Conservation (phyloP, 2,113 vertebrate genomes). For the Salvelinus namaycush region DNA sequence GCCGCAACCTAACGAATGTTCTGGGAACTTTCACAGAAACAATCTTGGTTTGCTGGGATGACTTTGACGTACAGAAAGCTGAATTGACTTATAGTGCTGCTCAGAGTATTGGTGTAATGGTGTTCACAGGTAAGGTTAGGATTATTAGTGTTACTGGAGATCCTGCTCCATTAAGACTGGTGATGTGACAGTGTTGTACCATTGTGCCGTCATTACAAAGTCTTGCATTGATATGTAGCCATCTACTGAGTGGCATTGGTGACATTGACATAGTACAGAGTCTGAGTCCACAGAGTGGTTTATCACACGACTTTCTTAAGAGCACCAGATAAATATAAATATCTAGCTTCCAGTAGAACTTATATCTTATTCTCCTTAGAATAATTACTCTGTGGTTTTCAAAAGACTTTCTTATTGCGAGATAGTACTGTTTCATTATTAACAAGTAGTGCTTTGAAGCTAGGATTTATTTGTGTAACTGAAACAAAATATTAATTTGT, state of each 20-base stretch:
- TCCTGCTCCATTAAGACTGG: background rate
- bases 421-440: background rate
- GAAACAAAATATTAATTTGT: background rate
- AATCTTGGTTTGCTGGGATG: no score
- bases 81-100: background rate
- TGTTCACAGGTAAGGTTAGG: background rate
- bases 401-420: background rate
- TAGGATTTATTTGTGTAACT: background rate
- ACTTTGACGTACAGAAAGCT: background rate
- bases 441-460: background rate
- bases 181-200: no score
- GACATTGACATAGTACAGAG: no score
- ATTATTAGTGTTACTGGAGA: background rate
- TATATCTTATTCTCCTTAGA: background rate
- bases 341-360: background rate
- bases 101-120: background rate
- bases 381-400: no score
- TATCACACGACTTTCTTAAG: no score
- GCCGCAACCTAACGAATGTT: no score
- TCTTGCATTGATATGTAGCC: no score
- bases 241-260: no score
- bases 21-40: no score
- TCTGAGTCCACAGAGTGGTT: no score
- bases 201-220: no score
- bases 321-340: no score